Base-by-base conservation (phyloP, 2,888 invertebrate species). In the Disparrhopalites patrizii region DNA sequence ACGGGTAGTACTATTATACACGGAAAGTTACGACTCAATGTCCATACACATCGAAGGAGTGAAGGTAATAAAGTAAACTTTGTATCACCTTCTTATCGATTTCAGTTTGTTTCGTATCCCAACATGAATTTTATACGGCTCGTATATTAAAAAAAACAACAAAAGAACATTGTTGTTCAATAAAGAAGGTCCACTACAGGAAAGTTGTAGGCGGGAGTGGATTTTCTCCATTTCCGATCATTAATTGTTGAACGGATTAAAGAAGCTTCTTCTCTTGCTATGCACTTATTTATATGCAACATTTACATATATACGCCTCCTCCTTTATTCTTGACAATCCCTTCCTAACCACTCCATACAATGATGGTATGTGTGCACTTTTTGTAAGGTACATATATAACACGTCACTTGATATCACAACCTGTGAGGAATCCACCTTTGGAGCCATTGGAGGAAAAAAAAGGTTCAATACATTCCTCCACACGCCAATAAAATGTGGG, bases 21-120 rank as follows among this genome's bases (percentile, higher is more conserved):
- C 20, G 15, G 43, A 43, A 18, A 43, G 43, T 43, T 43, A 43
- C 43, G 43, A 43, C 20, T 20, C 43, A 43, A 18, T n/a, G 43
- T 43, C 43, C 43, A 43, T 43, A 43, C n/a, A 43, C n/a, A 43
- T 10, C n/a, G 43, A 43, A 43, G 43, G 43, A 43, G 43, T 43
- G 43, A 43, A 43, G n/a, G 43, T 15, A 43, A 43, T 43, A 43
- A 43, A 43, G n/a, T 43, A 43, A 43, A 43, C 8, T 43, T 43
- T 43, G 43, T 43, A 43, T 43, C 43, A 43, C 43, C n/a, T 43
- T 43, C 43, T 43, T 43, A 43, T 43, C 43, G 43, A 43, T 43
- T 43, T 43, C 43, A 43, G 43, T 43, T 43, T 43, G 43, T 43
- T 43, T 43, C 43, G 43, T 10, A 43, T n/a, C 43, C n/a, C 43